phyloP scores from a whole-genome alignment of 2,797 vertebrate genomes.

The Pangasius mekongensis region DNA sequence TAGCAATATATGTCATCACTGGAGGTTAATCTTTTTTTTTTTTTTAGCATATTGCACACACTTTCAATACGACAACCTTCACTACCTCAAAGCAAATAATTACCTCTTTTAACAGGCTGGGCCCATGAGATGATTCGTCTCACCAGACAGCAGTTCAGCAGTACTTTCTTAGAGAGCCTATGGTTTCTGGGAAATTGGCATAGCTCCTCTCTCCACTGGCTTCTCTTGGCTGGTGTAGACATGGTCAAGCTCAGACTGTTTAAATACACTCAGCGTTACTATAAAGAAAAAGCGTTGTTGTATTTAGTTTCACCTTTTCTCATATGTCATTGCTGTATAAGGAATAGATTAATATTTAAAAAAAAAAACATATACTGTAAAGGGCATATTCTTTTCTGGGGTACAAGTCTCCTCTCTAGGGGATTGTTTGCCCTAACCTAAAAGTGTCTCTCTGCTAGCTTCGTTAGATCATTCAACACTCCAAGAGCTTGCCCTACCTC shows the following conservation, averaged over 20 bases:
- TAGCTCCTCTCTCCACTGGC: conserved; percentile 75
- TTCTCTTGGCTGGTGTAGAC: conserved; percentile 73
- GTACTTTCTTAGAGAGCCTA: conserved; percentile 78
- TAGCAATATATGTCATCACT: not conserved
- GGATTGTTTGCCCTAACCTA: conserved; percentile 14
- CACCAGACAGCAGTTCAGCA: conserved; percentile 83
- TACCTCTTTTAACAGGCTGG: conserved; percentile 80
- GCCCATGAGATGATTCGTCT: conserved; percentile 82
- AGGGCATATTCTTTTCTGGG: conserved; percentile 25
- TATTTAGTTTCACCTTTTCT: not conserved
- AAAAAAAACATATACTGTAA: not conserved
- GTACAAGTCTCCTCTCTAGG: not conserved
- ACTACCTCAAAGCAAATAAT: conserved; percentile 14
- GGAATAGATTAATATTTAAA: not conserved
- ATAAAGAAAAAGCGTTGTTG: not conserved
- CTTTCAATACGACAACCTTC: not conserved
- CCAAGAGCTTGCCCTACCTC: conserved; percentile 16
- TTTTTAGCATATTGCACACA: too few relatives aligned
- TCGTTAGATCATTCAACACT: conserved; percentile 29
- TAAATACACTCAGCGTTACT: conserved; percentile 47
- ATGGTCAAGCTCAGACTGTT: conserved; percentile 66
- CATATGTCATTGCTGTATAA: not conserved
- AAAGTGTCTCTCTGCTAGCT: conserved; percentile 34
- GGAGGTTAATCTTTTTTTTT: not conserved
- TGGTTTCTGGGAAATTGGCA: conserved; percentile 75